Base-by-base conservation (phyloP, 2,113 vertebrate genomes). In the Rynchops niger region DNA sequence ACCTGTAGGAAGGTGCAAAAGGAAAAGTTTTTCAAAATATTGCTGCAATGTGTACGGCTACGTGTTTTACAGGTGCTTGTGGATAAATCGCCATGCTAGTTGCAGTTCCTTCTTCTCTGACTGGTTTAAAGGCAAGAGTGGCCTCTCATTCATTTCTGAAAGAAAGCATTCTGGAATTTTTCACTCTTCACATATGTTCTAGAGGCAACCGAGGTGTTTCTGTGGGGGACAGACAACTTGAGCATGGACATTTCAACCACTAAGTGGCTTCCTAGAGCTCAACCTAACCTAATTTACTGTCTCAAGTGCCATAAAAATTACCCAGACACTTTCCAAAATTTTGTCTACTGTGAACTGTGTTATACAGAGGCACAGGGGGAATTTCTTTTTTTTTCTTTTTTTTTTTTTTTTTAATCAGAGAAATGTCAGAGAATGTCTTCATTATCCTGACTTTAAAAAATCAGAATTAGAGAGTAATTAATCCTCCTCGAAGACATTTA, bases 401-500 rank as follows among this genome's bases (percentile, higher is more conserved):
- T 34, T 56, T 42, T n/a, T 22, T 40, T 61, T 30, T 47, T 55
- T 49, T 32, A 5, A 34, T 56, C 25, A 78, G 15, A 76, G 34
- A 88, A 84, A 45, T 85, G 61, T 91, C 73, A 94, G 30, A 85
- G 11, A 94, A 95, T 86, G 30, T 84, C 84, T 96, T 95, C 19
- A 93, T 95, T 95, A 86, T 78, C 45, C 45, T 7, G 8, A 74
- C 17, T 80, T 71, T 50, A 15, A 62, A 77, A 81, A 67, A 38
- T 25, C 32, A 73, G 34, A 78, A 92, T 78, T 81, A 86, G 52
- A 70, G 22, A 63, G 40, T 69, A 90, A 96, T 96, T 97, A 97
- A 95, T 95, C 80, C 74, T 91, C 9, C 86, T 96, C 83, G 52
- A 96, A 97, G 79, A 90, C 78, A 96, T 97, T 95, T 97, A 93